Percentiles rank a stretch among this genome's conserved stretches.
These are phyloP conservation scores for Camarhynchus parvulus DNA, from an alignment of 2,113 vertebrate species.

Conservation along the genomic window DNA sequence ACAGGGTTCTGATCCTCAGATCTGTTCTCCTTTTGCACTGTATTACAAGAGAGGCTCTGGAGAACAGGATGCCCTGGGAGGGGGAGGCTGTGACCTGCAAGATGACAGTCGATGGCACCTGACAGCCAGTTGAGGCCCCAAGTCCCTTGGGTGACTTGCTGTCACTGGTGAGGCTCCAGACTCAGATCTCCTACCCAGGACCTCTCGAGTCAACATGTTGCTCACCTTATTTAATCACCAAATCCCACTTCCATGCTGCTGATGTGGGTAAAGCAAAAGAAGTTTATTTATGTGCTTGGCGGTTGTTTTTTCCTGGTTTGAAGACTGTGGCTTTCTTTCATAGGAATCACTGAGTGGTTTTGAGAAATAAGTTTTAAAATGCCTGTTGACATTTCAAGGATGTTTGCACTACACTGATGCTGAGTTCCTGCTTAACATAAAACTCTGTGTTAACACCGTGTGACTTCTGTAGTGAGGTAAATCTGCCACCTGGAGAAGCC, in stretches of 20 bases:
- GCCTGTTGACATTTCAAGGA: neutral
- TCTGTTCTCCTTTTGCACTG: neutral
- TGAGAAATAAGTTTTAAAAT: neutral
- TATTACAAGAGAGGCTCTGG: neutral
- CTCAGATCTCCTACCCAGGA: neutral
- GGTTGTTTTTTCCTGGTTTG: neutral
- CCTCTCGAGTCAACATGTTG: neutral
- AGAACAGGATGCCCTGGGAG: neutral
- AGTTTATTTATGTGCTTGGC: neutral
- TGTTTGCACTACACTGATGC: rapidly evolving
- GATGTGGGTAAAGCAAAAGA: neutral
- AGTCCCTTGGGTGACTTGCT: neutral
- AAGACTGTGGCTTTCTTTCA: neutral
- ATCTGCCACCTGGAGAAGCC: neutral
- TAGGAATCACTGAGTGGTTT: neutral
- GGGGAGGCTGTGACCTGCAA: neutral
- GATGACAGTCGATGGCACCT: neutral
- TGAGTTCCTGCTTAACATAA: neutral
- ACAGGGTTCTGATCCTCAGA: neutral
- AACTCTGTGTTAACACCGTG: neutral
- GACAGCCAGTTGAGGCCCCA: neutral
- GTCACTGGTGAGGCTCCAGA: neutral
- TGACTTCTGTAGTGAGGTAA: neutral
- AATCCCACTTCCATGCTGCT: neutral
- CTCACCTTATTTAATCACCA: neutral